A percentile compares a stretch with the other conserved stretches of the same genome.
Evolutionary conservation across 2,113 vertebrate genomes (phyloP).

Genomic region (Alligator sinensis): DNA sequence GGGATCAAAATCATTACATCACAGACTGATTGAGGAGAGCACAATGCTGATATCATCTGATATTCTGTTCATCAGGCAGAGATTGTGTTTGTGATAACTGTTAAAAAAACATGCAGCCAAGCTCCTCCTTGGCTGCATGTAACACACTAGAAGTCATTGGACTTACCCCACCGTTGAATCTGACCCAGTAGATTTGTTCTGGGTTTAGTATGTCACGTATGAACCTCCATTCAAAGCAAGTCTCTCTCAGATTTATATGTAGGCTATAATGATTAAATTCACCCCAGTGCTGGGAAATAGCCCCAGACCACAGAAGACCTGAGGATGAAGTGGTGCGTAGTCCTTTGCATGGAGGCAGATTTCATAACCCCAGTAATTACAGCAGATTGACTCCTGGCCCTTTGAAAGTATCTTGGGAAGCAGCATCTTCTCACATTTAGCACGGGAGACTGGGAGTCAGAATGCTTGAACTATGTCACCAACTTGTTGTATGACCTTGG

Average conservation of each 20-base stretch:
- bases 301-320: background rate
- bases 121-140: background rate
- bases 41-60: background rate
- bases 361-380: background rate
- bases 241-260: background rate
- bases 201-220: background rate
- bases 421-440: background rate
- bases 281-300: background rate
- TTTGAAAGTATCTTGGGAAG: background rate
- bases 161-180: constrained; percentile 1
- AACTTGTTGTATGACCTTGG: background rate
- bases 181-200: constrained; percentile 1
- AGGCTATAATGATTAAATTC: background rate
- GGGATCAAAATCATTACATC: background rate
- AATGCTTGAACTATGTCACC: background rate
- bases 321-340: background rate
- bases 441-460: background rate
- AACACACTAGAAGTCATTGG: background rate
- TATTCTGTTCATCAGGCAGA: constrained; percentile 27
- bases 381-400: background rate
- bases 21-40: background rate
- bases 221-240: background rate
- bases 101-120: constrained; percentile 12
- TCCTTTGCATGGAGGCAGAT: background rate
- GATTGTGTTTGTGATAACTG: constrained; percentile 9